Base-by-base conservation (phyloP, 1,140 invertebrate genomes). In the Spodoptera frugiperda region DNA sequence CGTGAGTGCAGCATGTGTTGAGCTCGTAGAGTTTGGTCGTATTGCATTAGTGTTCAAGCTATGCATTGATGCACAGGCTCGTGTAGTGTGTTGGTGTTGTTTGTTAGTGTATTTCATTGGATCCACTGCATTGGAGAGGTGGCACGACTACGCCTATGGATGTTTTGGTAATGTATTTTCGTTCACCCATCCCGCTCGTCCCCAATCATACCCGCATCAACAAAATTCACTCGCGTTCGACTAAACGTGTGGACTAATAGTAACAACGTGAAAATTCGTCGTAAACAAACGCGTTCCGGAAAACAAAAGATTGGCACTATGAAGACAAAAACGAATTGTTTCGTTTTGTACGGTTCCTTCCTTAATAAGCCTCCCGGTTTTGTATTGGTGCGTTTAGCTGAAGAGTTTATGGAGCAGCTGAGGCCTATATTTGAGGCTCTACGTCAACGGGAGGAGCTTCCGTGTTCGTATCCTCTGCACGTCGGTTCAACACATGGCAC, bases 381-480 rank as follows among this genome's bases (percentile, higher is more conserved):
- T 93, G 84, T 87, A 92, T 94, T 93, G 86, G 83, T 94, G 93
- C 94, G 88, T 94, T 87, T 96, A 98, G 97, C 97, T 94, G 97
- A 98, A 95, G 97, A 98, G 95, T 97, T 98, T 96, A 96, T 98
- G 96, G 97, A 96, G 95, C 97, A 98, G 95, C 96, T 98, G 96
- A 97, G 97, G 96, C 97, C 97, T 89, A 98, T 98, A 95, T 98
- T 98, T 96, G 97, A 98, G 95, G 97, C 97, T 95, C 96, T 98
- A 91, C 96, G 97, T 89, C 97, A 97, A 93, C 97, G 97, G 92
- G 97, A 98, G 94, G 97, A 97, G 91, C 96, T 97, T 86, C 97
- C 97, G 91, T 97, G 97, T 95, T 97, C 97, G 89, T 98, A 97
- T 95, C 97, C 97, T 88, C 96, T 97, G 89, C 97, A 97, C 92